A percentile compares a stretch with the other conserved stretches of the same genome.
These are phyloP conservation scores for Aplocera efformata DNA, from an alignment of 2,888 invertebrate genomes.

Conservation along the genomic window DNA sequence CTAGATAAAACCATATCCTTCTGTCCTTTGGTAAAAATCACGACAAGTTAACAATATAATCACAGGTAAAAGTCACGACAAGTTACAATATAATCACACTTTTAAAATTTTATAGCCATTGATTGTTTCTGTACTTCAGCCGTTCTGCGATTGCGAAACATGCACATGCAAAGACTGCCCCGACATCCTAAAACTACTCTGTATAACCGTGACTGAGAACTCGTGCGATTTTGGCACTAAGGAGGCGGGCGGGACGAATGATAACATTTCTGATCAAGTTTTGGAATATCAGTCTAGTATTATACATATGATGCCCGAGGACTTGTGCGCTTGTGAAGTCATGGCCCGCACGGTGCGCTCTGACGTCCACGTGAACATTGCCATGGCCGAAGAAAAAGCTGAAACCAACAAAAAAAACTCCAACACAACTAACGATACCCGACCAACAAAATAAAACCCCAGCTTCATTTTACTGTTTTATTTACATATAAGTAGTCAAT, in stretches of 20 bases:
- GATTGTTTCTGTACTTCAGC: constrained; percentile 34
- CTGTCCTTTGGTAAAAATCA: no score
- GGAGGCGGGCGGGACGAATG: constrained; percentile 1
- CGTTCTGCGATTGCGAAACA: constrained; percentile 43
- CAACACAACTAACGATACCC: not conserved
- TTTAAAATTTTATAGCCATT: not conserved
- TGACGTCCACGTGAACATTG: constrained; percentile 39
- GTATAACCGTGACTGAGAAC: constrained; percentile 36
- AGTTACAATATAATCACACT: no score
- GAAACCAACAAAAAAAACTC: constrained; percentile 5
- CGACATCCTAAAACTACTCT: constrained; percentile 38
- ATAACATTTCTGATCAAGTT: not conserved
- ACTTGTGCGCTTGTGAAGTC: constrained; percentile 49
- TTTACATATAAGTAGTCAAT: constrained; percentile 32
- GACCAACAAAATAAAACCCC: constrained; percentile 15
- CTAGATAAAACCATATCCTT: no score
- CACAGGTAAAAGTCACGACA: no score
- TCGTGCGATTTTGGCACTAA: constrained; percentile 32
- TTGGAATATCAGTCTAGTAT: constrained; percentile 14
- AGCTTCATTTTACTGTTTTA: constrained; percentile 28
- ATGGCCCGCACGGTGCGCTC: constrained; percentile 42
- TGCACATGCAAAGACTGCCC: constrained; percentile 44
- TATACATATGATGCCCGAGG: no score
- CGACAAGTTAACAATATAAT: no score
- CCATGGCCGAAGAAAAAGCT: constrained; percentile 24